phyloP scores from a whole-genome alignment of 2,797 vertebrate species.

The Selene dorsalis region DNA sequence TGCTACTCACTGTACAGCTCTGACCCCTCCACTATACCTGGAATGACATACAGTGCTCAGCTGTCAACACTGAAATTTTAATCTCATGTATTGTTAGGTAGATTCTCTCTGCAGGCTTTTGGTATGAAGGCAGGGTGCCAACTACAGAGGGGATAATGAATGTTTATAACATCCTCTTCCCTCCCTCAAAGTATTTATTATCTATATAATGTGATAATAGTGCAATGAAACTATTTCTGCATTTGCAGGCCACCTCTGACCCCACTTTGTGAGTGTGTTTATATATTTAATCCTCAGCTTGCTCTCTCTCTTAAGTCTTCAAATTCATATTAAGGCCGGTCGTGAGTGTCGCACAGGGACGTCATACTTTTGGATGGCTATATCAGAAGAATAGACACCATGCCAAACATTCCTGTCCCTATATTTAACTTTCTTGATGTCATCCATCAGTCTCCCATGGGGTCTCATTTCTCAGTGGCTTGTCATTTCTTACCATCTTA shows the following conservation, averaged over 20 bases:
- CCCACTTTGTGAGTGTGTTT: not conserved
- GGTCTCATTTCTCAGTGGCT: not conserved
- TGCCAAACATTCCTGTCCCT: not conserved
- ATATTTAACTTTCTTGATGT: not conserved
- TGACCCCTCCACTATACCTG: slow-evolving; percentile 2
- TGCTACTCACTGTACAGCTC: slow-evolving; percentile 29
- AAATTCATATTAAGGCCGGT: not conserved
- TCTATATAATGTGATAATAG: not conserved
- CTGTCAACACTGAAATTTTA: slow-evolving; percentile 43
- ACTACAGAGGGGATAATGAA: slow-evolving; percentile 19
- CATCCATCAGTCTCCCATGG: not conserved
- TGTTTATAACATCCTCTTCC: slow-evolving; percentile 9
- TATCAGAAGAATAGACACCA: not conserved
- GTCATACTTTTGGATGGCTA: not conserved
- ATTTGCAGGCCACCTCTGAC: not conserved
- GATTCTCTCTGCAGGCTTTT: slow-evolving; percentile 24
- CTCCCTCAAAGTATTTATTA: not conserved
- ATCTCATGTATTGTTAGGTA: slow-evolving; percentile 30
- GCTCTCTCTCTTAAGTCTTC: not conserved
- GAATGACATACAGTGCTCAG: slow-evolving; percentile 47
- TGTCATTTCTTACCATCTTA: no score
- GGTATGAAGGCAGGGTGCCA: slow-evolving; percentile 4
- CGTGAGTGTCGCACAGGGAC: not conserved
- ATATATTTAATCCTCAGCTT: not conserved
- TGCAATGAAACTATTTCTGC: slow-evolving; percentile 10